These are phyloP conservation scores for Blastobasis adustella DNA, from an alignment of 2,888 invertebrate genomes.

Conservation along the genomic window DNA sequence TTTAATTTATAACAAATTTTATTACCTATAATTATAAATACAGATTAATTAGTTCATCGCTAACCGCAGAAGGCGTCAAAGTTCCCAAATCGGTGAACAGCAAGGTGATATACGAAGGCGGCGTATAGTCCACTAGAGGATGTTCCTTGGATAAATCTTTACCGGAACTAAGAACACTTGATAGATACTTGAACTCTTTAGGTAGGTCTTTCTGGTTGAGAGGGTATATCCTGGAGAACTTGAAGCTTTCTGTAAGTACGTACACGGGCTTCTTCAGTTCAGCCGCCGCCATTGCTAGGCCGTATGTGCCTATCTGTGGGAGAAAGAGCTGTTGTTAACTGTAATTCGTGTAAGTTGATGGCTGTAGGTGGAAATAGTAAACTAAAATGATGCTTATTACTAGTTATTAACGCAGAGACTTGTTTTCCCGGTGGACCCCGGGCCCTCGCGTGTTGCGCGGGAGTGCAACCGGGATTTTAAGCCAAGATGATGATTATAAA, in stretches of 20 bases:
- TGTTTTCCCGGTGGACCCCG: too few relatives aligned
- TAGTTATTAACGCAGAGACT: too few relatives aligned
- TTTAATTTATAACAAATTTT: neutral
- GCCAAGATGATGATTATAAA: too few relatives aligned
- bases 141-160: conserved; percentile 77
- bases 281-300: conserved; percentile 88
- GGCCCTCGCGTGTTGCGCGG: too few relatives aligned
- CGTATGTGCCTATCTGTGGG: conserved; percentile 86
- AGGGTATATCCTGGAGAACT: conserved; percentile 95
- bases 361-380: too few relatives aligned
- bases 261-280: conserved; percentile 96
- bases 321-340: too few relatives aligned
- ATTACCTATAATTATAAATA: conserved; percentile 78
- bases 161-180: conserved; percentile 63
- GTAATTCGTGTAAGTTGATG: too few relatives aligned
- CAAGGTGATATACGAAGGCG: conserved; percentile 93
- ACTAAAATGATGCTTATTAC: too few relatives aligned
- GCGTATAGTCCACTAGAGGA: conserved; percentile 97
- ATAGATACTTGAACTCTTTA: conserved; percentile 84
- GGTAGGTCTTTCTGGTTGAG: conserved; percentile 94
- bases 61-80: conserved; percentile 96
- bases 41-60: conserved; percentile 96
- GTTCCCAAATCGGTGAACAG: conserved; percentile 97
- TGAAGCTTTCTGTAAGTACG: conserved; percentile 97
- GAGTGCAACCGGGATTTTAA: too few relatives aligned